Conservation (phyloP, 1,140 invertebrate species). For the Asbolus verrucosus region DNA sequence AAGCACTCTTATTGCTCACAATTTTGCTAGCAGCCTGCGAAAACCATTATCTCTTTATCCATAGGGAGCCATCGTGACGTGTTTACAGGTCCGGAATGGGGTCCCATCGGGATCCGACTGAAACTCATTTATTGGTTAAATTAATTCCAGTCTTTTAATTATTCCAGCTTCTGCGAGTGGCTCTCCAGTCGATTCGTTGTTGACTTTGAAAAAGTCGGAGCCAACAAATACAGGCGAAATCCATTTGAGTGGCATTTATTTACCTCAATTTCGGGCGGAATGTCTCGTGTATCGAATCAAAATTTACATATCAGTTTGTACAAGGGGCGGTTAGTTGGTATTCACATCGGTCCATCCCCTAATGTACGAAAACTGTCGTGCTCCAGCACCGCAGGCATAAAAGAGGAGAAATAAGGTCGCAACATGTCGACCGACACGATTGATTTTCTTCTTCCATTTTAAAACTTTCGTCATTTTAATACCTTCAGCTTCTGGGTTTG, state of each 20-base stretch:
- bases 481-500: neutral
- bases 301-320: constrained; percentile 44
- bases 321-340: constrained; percentile 34
- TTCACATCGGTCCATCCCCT: constrained; percentile 31
- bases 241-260: too few species aligned
- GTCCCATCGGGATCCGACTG: constrained; percentile 11
- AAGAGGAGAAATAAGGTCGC: constrained; percentile 11
- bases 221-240: too few species aligned
- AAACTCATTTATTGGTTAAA: constrained; percentile 31
- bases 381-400: constrained; percentile 5
- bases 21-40: constrained; percentile 27
- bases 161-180: constrained; percentile 1
- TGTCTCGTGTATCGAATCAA: constrained; percentile 22
- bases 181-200: neutral
- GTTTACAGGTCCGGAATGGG: constrained; percentile 30
- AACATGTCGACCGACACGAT: constrained; percentile 20
- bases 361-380: constrained; percentile 44
- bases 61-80: constrained; percentile 36
- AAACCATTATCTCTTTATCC: constrained; percentile 38
- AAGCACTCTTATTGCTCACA: constrained; percentile 13
- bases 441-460: constrained; percentile 16
- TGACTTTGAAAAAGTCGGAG: neutral
- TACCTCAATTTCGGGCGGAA: neutral
- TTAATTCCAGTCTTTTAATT: constrained; percentile 31
- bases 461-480: constrained; percentile 27